Evolutionary conservation across 2,797 vertebrate species (phyloP).

Genomic region (Onychomys arenicola): DNA sequence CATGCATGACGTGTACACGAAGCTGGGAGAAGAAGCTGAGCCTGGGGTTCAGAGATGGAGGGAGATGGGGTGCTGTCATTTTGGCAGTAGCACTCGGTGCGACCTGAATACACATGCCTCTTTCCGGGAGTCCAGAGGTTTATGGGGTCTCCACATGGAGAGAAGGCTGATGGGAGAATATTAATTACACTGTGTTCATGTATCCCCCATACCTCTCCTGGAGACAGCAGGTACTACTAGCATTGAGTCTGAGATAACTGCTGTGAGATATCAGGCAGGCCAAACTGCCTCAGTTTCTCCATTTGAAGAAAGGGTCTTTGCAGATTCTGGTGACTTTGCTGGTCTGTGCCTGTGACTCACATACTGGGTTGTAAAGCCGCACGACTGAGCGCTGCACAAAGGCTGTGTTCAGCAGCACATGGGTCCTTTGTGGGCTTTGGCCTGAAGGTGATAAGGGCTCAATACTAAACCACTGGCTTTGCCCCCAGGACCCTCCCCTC

Average conservation of each 20-base stretch:
- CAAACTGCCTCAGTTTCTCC: background rate
- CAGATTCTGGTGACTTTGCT: background rate
- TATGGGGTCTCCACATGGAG: background rate
- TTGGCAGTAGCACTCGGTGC: background rate
- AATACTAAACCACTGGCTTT: background rate
- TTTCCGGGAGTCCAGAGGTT: background rate
- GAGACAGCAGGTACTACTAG: background rate
- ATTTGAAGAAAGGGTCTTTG: background rate
- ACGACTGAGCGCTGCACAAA: accelerated
- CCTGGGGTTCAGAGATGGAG: no score
- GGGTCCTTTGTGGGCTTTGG: background rate
- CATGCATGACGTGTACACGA: background rate
- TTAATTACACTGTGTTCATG: no score
- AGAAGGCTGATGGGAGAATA: background rate
- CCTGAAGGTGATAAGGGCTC: background rate
- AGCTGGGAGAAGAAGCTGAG: background rate
- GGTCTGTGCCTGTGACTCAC: background rate
- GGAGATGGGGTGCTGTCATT: background rate
- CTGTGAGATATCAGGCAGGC: background rate
- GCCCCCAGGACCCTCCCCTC: background rate
- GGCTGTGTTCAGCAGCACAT: background rate
- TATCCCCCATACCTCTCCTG: no score
- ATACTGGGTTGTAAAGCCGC: background rate
- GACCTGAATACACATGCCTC: background rate
- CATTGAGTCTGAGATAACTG: background rate